phyloP scores from a whole-genome alignment of 2,113 vertebrate species.

The Gobio gobio region DNA sequence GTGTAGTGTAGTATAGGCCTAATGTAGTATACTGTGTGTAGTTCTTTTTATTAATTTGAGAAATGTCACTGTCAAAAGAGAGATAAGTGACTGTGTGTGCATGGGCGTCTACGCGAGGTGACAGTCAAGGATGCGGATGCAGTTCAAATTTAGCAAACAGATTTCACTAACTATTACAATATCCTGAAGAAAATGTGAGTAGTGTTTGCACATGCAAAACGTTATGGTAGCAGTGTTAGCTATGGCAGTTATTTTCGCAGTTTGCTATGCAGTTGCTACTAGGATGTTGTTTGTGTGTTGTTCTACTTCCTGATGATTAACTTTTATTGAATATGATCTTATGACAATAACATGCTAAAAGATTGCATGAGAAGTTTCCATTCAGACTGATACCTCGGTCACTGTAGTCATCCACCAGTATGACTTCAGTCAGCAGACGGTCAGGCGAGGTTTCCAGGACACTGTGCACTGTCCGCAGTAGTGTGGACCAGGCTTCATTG shows the following conservation, averaged over 20 bases:
- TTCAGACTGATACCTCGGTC: conserved; percentile 82
- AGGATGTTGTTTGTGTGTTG: neutral
- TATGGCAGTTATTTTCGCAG: neutral
- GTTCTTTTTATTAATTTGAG: too few relatives aligned
- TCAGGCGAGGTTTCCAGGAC: conserved; percentile 96
- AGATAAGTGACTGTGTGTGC: too few relatives aligned
- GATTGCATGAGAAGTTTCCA: neutral
- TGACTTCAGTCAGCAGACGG: conserved; percentile 88
- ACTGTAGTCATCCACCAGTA: conserved; percentile 97
- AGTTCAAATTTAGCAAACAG: neutral
- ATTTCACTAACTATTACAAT: neutral
- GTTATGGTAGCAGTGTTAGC: neutral
- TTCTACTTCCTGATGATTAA: neutral
- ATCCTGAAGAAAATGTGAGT: neutral
- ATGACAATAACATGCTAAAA: neutral
- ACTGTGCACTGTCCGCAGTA: conserved; percentile 94
- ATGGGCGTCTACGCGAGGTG: too few relatives aligned
- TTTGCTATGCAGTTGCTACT: neutral
- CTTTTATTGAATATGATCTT: neutral
- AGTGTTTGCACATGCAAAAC: neutral
- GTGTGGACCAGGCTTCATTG: conserved; percentile 97
- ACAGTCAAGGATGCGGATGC: too few relatives aligned
- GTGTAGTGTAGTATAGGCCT: too few relatives aligned
- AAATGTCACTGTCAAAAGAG: too few relatives aligned
- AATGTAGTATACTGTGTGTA: too few relatives aligned